A percentile compares a stretch with the other conserved stretches of the same genome.
phyloP scores from a whole-genome alignment of 2,797 vertebrate species.

The Gadopsis bispinosus region DNA sequence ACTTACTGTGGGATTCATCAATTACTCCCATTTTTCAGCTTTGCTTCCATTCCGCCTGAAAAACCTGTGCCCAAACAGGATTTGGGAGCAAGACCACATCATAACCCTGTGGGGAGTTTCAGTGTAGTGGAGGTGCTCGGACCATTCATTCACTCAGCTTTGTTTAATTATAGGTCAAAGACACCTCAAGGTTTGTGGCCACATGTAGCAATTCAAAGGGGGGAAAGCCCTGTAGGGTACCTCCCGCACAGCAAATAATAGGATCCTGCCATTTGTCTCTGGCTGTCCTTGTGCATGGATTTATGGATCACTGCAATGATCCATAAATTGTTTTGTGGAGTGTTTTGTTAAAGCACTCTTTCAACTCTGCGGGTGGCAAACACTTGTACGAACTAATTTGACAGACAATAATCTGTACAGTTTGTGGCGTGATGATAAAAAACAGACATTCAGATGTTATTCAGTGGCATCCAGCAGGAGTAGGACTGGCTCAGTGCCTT shows the following conservation, averaged over 20 bases:
- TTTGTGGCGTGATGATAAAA: conserved; percentile 18
- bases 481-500: background rate
- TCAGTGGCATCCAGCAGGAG: conserved; percentile 1
- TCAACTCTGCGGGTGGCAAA: conserved; percentile 15
- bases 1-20: conserved; percentile 22
- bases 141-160: conserved; percentile 60
- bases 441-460: conserved; percentile 10
- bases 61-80: conserved; percentile 48
- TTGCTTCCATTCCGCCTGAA: conserved; percentile 41
- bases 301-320: conserved; percentile 40
- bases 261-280: conserved; percentile 26
- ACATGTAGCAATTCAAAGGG: conserved; percentile 43
- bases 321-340: conserved; percentile 36
- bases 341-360: conserved; percentile 31
- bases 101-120: conserved; percentile 47
- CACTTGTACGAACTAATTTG: conserved; percentile 5
- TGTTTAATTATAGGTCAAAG: conserved; percentile 65
- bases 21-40: conserved; percentile 39
- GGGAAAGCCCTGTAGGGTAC: conserved; percentile 32
- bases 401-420: conserved; percentile 3
- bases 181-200: conserved; percentile 64
- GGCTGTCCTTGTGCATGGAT: conserved; percentile 33
- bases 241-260: conserved; percentile 49
- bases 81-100: conserved; percentile 53
- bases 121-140: conserved; percentile 27